A percentile compares a stretch with the other conserved stretches of the same genome.
Evolutionary conservation across 2,888 invertebrate species (phyloP).

Genomic region (Melanargia galathea): DNA sequence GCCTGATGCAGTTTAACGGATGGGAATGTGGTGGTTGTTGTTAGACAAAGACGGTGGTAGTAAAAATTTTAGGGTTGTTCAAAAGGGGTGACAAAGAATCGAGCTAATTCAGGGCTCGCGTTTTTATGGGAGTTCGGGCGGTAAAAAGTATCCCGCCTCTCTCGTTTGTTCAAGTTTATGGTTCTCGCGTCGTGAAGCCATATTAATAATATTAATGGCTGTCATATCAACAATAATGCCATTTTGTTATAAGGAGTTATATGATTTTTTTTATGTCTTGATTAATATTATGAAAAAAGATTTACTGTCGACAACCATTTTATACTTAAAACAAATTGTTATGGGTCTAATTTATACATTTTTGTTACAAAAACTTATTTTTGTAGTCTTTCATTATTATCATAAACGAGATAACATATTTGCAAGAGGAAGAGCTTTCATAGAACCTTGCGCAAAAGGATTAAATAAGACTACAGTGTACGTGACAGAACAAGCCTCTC

Average conservation of each 20-base stretch:
- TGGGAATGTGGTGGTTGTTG: constrained; percentile 82
- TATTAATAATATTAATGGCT: constrained; percentile 79
- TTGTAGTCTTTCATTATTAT: background rate
- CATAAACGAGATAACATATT: constrained; percentile 38
- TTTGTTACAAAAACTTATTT: too few species aligned
- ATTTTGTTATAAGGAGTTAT: constrained; percentile 59
- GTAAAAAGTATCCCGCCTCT: constrained; percentile 82
- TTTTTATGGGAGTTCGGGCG: constrained; percentile 79
- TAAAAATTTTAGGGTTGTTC: constrained; percentile 80
- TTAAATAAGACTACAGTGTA: constrained; percentile 76
- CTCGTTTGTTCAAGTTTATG: constrained; percentile 80
- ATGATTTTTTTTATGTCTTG: constrained; percentile 59
- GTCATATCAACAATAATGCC: constrained; percentile 67
- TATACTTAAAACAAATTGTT: background rate
- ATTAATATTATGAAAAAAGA: constrained; percentile 7
- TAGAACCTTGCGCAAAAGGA: constrained; percentile 68
- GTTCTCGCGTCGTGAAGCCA: constrained; percentile 69
- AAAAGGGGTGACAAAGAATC: constrained; percentile 82
- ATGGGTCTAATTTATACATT: too few species aligned
- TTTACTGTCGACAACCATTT: background rate
- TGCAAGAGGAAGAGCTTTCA: constrained; percentile 54
- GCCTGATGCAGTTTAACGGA: constrained; percentile 82
- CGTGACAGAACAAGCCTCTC: constrained; percentile 75
- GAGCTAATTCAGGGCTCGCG: constrained; percentile 81
- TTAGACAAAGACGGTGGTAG: constrained; percentile 82